phyloP scores from a whole-genome alignment of 1,140 invertebrate genomes.

The Spodoptera litura region DNA sequence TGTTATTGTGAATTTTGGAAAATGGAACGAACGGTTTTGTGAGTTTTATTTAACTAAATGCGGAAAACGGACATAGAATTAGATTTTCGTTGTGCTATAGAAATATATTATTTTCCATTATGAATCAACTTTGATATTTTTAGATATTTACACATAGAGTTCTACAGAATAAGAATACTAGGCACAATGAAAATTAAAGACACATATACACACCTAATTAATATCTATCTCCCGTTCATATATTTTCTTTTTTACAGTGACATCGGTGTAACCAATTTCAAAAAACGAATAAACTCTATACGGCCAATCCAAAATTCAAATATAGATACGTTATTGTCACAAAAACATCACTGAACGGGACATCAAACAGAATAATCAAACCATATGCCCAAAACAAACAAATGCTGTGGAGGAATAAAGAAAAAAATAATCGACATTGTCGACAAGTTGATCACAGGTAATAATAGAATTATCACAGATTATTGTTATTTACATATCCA shows the following conservation, averaged over 20 bases:
- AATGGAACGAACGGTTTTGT: constrained; percentile 8
- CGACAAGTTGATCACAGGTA: constrained; percentile 81
- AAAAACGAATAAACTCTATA: not conserved
- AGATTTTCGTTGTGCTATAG: not conserved
- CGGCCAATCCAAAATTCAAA: not conserved
- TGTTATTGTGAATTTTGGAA: not conserved
- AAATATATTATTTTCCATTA: not conserved
- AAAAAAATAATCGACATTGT: constrained; percentile 52
- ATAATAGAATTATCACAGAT: constrained; percentile 85
- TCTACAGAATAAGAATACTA: too few species aligned
- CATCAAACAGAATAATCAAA: constrained; percentile 53
- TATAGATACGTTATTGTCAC: constrained; percentile 21
- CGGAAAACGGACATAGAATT: not conserved
- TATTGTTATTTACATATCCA: constrained; percentile 84
- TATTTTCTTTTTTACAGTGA: not conserved
- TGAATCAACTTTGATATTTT: not conserved
- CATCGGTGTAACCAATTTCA: constrained; percentile 2
- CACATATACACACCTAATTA: too few species aligned
- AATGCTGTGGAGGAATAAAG: constrained; percentile 63
- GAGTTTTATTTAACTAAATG: not conserved
- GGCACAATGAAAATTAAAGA: too few species aligned
- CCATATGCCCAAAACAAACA: constrained; percentile 80
- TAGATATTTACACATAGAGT: not conserved
- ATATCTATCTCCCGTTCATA: not conserved
- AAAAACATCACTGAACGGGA: constrained; percentile 28